phyloP scores from a whole-genome alignment of 2,797 vertebrate species.

The Crossoptilon crossoptilon region DNA sequence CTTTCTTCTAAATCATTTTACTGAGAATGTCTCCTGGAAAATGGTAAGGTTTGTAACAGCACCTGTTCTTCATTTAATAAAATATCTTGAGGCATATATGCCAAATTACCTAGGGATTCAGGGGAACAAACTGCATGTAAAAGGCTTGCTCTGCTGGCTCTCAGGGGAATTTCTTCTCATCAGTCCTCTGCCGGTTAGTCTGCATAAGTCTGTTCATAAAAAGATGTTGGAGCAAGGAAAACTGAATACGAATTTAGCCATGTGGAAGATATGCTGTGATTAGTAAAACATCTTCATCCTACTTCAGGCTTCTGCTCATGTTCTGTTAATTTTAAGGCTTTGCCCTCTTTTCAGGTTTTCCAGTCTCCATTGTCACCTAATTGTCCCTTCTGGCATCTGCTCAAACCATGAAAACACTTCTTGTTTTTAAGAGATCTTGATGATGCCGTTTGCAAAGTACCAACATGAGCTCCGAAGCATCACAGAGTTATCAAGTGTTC shows the following conservation, averaged over 20 bases:
- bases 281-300: neutral
- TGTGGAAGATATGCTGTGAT: neutral
- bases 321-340: neutral
- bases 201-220: neutral
- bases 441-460: neutral
- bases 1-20: neutral
- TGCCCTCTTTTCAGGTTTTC: neutral
- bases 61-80: slow-evolving; percentile 1
- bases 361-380: neutral
- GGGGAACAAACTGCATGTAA: neutral
- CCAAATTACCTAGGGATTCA: neutral
- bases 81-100: neutral
- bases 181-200: neutral
- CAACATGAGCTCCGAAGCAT: neutral
- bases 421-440: neutral
- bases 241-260: neutral
- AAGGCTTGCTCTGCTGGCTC: neutral
- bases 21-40: neutral
- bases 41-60: neutral
- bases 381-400: neutral
- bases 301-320: neutral
- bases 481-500: neutral
- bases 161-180: neutral
- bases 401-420: neutral
- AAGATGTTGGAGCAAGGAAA: neutral